Evolutionary conservation across 2,113 vertebrate species (phyloP), one percentile per base, ranked within the genome.

Genomic region (Haemorhous mexicanus): DNA sequence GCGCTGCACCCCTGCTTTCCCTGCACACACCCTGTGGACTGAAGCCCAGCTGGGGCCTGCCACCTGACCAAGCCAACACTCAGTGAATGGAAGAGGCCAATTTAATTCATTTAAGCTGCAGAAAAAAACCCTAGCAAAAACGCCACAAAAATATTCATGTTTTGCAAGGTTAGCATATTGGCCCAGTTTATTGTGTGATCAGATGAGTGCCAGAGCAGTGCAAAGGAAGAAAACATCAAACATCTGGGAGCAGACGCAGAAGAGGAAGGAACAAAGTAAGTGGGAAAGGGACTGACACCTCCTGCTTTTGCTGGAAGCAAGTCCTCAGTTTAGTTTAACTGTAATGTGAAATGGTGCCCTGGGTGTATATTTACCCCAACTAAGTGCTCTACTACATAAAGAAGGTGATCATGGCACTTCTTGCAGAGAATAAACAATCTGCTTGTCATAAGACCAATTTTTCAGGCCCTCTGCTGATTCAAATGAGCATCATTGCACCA

Each of bases 181-280:
- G 46, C 58, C 10, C 70, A 53, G 32, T 21, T 91, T 91, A 44
- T 33, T 11, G 2, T 94, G 63, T 76, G 74, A 68, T 52, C 30
- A 68, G 69, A 68, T 79, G 67, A 72, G 28, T 74, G 43, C 44
- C 55, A 78, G 63, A 69, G 61, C 56, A 49, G 77, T 26, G 4
- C 70, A 93, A 76, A 83, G 46, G 53, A 80, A 56, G 78, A 90
- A 85, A 91, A 90, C 58, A 85, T 83, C 70, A 85, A 95, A 59
- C 88, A 90, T 44, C 53, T 83, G 82, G 24, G 41, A 85, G 28
- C 30, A 87, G 78, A 66, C 6, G 10, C 30, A 55, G n/a, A 35
- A 63, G 37, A 84, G 28, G 49, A 91, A 91, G 44, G 53, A 90
- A 61, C 7, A 72, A 56, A 87, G 58, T 27, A 72, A 52, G 62